These are phyloP conservation scores for Synaphobranchus kaupii DNA, from an alignment of 2,797 vertebrate genomes.

Conservation along the genomic window DNA sequence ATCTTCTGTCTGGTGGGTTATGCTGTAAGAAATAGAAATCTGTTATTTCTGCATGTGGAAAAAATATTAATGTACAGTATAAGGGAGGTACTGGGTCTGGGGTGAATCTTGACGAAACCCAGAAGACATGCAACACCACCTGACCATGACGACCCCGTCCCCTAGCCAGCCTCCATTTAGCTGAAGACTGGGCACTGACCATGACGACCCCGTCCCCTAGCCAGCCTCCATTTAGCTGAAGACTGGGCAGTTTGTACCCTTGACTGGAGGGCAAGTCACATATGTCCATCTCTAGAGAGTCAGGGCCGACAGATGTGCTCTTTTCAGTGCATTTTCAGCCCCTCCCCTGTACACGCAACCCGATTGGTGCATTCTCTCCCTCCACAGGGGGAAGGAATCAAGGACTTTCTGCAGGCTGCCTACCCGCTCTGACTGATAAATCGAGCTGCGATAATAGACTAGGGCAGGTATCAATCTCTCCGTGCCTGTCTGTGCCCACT, in stretches of 20 bases:
- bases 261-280: constrained; percentile 81
- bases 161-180: constrained; percentile 22
- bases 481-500: constrained; percentile 3
- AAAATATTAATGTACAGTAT: background rate
- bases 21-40: background rate
- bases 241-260: constrained; percentile 75
- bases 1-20: background rate
- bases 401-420: constrained; percentile 66
- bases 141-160: background rate
- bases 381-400: constrained; percentile 60
- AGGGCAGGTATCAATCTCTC: constrained; percentile 71
- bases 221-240: constrained; percentile 54
- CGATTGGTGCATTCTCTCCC: background rate
- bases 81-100: background rate
- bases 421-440: constrained; percentile 76
- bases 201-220: background rate
- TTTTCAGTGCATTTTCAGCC: constrained; percentile 78
- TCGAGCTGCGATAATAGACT: constrained; percentile 70
- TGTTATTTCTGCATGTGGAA: background rate
- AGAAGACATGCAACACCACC: background rate
- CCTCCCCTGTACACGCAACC: background rate
- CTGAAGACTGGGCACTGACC: constrained; percentile 66
- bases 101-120: background rate
- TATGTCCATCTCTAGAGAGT: constrained; percentile 51
- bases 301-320: constrained; percentile 83